phyloP scores from a whole-genome alignment of 2,888 invertebrate species.

The Chalcosyrphus nemorum region DNA sequence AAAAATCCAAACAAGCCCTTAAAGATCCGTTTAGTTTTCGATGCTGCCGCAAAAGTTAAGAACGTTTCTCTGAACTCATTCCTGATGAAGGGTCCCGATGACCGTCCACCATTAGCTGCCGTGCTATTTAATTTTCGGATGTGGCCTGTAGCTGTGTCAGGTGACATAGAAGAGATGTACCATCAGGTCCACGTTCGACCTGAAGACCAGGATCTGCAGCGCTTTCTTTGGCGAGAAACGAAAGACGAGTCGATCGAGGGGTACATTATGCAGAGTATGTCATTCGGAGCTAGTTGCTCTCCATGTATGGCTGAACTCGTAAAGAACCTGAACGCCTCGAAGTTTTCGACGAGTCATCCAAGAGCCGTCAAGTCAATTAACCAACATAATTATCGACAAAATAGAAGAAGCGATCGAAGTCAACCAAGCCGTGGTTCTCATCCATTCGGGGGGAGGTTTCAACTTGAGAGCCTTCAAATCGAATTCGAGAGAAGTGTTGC shows the following conservation, averaged over 20 bases:
- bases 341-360: slow-evolving; percentile 19
- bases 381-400: neutral
- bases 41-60: slow-evolving; percentile 72
- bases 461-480: slow-evolving; percentile 59
- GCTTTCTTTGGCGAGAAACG: neutral
- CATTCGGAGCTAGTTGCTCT: slow-evolving; percentile 37
- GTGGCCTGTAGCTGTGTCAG: neutral
- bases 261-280: slow-evolving; percentile 34
- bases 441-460: slow-evolving; percentile 55
- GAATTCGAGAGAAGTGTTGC: slow-evolving; percentile 25
- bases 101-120: slow-evolving; percentile 48
- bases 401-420: neutral
- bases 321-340: slow-evolving; percentile 38
- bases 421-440: slow-evolving; percentile 39
- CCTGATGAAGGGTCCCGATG: neutral
- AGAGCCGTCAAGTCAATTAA: slow-evolving; percentile 36
- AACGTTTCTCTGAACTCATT: slow-evolving; percentile 39
- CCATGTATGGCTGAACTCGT: slow-evolving; percentile 40
- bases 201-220: neutral
- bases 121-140: slow-evolving; percentile 78
- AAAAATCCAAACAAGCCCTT: slow-evolving; percentile 71
- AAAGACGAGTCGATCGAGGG: neutral
- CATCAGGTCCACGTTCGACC: neutral
- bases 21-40: slow-evolving; percentile 74
- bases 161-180: neutral